These are phyloP conservation scores for Spinibarbus caldwelli DNA, from an alignment of 2,797 vertebrate genomes.

Conservation along the genomic window DNA sequence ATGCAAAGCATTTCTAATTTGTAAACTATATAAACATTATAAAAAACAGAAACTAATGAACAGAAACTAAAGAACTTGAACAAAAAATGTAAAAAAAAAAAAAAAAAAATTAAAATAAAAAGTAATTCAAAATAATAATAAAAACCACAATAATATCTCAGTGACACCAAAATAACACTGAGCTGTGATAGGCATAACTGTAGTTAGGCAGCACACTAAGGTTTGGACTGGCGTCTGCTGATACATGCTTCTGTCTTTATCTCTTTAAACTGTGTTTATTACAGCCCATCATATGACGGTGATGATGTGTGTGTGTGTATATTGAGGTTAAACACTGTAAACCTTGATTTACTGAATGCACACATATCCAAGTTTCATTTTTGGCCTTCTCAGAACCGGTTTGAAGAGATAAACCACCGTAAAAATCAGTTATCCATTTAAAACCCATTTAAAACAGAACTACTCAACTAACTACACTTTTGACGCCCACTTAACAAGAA, in stretches of 20 bases:
- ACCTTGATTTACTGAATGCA: slow-evolving; percentile 8
- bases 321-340: neutral
- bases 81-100: no score
- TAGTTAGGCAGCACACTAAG: neutral
- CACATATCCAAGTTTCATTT: neutral
- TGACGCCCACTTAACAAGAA: slow-evolving; percentile 7
- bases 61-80: neutral
- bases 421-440: slow-evolving; percentile 43
- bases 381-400: neutral
- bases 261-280: slow-evolving; percentile 15
- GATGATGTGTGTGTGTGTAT: neutral
- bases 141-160: neutral
- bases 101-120: neutral
- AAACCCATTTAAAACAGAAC: neutral
- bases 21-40: neutral
- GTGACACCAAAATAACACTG: neutral
- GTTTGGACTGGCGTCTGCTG: neutral
- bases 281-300: slow-evolving; percentile 20
- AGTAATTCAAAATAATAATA: neutral
- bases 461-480: neutral
- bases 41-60: neutral
- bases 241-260: neutral
- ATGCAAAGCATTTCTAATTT: neutral
- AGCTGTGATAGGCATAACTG: no score
- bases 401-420: slow-evolving; percentile 33